Conservation (phyloP, 64 coral and sea anemone species). For the Porites lutea region DNA sequence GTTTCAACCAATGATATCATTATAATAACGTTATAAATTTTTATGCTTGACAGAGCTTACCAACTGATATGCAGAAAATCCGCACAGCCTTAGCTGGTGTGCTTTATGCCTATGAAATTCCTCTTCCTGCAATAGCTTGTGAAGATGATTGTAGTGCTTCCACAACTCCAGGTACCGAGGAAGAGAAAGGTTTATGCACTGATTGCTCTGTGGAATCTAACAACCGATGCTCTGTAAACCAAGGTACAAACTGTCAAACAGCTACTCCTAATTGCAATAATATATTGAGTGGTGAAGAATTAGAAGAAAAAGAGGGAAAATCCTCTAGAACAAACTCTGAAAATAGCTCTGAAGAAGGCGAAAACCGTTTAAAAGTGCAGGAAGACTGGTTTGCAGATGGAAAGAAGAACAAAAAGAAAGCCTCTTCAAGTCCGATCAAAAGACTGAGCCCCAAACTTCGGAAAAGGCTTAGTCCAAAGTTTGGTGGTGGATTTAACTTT, state of each 20-base stretch:
- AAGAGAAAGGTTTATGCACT: constrained; percentile 44
- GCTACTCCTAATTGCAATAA: not conserved
- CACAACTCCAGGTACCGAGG: constrained; percentile 20
- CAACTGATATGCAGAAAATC: constrained; percentile 92
- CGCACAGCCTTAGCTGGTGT: constrained; percentile 87
- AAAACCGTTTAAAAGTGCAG: constrained; percentile 66
- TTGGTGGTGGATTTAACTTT: constrained; percentile 55
- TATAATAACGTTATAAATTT: not conserved
- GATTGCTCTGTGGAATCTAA: constrained; percentile 30
- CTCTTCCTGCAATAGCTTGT: constrained; percentile 49
- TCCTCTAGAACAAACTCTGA: constrained; percentile 36
- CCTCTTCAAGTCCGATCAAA: constrained; percentile 34
- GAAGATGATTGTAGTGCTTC: constrained; percentile 25
- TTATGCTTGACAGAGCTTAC: constrained; percentile 73
- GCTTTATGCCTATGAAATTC: constrained; percentile 98
- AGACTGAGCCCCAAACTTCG: constrained; percentile 81
- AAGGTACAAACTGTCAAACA: constrained; percentile 11
- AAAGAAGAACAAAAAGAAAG: constrained; percentile 60
- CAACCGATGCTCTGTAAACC: not conserved
- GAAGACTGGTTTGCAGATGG: constrained; percentile 93
- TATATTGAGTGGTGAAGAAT: not conserved
- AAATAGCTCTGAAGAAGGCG: constrained; percentile 21
- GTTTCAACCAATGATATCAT: not conserved
- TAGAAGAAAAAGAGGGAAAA: constrained; percentile 6
- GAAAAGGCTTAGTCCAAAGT: constrained; percentile 68